Base-by-base conservation (phyloP, 2,888 invertebrate species). In the Tiliacea citrago region DNA sequence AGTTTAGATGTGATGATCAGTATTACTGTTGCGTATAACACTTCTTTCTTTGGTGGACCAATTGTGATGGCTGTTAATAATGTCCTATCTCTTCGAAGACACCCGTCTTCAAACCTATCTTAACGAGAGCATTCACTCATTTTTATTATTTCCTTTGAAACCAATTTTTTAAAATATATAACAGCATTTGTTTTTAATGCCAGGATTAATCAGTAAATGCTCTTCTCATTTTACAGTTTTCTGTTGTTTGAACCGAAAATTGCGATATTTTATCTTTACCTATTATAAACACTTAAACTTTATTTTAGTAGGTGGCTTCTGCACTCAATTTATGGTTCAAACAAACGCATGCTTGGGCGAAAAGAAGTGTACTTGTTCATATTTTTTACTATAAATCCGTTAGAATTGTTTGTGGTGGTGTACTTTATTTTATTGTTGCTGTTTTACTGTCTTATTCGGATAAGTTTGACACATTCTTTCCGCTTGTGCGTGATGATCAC, bases 401-500 rank as follows among this genome's bases (percentile, higher is more conserved):
- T 95, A 93, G 93, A 92, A 88, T 89, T 94, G 94, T 90, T 90
- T 94, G 94, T 95, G 93, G 92, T 88, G 90, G 94, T 95, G 93
- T 94, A 89, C 89, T 93, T 92, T 93, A 90, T 92, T 93, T 90
- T 86, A 89, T 93, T 89, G 92, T 91, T 93, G 93, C 95, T 94
- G 93, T 95, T 92, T 93, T 91, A 91, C 88, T 92, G 92, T 93
- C 91, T 92, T 90, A 93, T 90, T 92, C 91, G 91, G 89, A 93
- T 95, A 92, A 93, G 90, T 93, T 93, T 89, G 92, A 95, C 96
- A 96, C 96, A 92, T 96, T 95, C 95, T 95, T 96, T 96, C 95
- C 96, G 96, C 96, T 96, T 96, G 91, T 94, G 96, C 96, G 96
- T 96, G 94, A 92, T 96, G 94, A 92, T 95, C 96, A 96, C 96